Base-by-base conservation (phyloP, 2,888 invertebrate genomes). In the Chrysolina haemoptera region DNA sequence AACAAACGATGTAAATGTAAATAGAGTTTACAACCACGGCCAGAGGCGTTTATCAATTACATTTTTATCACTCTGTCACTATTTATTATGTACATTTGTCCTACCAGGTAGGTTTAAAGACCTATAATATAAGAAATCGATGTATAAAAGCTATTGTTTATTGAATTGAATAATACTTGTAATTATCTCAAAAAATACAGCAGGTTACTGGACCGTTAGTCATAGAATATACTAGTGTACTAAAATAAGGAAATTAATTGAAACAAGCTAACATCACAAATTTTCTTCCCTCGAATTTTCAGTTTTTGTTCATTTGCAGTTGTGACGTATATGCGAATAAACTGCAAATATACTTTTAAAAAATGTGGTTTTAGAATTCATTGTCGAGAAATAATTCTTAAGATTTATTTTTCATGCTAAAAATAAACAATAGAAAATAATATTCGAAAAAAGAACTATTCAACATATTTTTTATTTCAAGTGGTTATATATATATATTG, bases 201-300 rank as follows among this genome's bases (percentile, higher is more conserved):
- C 80, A 79, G 80, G 80, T 80, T 80, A 79, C 68, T 76, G 79
- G 78, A 80, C 80, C 80, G 79, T 80, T 80, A 80, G 77, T 71
- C 69, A 70, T 76, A 71, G 70, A 74, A 77, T 74, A 68, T 68
- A 74, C n/a, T 70, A 70, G 63, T 66, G 41, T 74, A 64, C 55
- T 70, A 70, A 74, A 68, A 66, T 63, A 64, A 64, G 63, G 71
- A 74, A 68, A 70, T 76, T 69, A 41, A 71, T 68, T 55, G 20
- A 66, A 75, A 69, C 41, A 46, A 62, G 59, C 20, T 43, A 62
- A 68, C 75, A 75, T 75, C 75, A 73, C 75, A 67, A 70, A 14
- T 63, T 64, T 66, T 63, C 64, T 73, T 62, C 27, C n/a, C n/a
- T 69, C 16, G 50, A 53, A 50, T 48, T 53, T 46, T 48, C 12